These are phyloP conservation scores for Murina feae DNA, from an alignment of 2,113 vertebrate genomes.

Conservation along the genomic window DNA sequence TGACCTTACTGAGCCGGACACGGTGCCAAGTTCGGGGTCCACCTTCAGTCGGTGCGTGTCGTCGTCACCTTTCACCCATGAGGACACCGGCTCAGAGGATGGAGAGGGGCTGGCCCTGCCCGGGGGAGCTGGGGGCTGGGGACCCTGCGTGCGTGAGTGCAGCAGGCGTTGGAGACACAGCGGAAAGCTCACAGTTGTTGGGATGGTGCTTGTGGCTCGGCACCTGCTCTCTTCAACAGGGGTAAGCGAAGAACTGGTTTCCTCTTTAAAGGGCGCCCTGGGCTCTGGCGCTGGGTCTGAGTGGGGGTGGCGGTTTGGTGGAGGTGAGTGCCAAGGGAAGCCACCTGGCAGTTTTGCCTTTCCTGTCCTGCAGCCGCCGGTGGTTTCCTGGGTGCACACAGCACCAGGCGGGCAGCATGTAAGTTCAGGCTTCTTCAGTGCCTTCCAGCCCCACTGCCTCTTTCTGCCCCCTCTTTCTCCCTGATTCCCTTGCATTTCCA, in stretches of 20 bases:
- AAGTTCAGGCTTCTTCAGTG: background rate
- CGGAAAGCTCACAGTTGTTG: background rate
- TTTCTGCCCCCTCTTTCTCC: background rate
- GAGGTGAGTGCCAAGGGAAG: background rate
- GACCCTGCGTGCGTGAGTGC: background rate
- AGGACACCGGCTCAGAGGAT: background rate
- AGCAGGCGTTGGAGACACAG: too few relatives aligned
- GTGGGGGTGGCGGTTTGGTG: background rate
- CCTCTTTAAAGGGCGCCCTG: background rate
- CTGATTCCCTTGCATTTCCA: background rate
- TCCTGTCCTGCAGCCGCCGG: background rate
- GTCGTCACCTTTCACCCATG: background rate
- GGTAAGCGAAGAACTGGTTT: background rate
- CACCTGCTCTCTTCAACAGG: background rate
- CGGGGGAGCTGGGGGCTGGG: background rate
- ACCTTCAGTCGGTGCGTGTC: background rate
- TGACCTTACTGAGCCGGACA: background rate
- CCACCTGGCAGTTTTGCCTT: background rate
- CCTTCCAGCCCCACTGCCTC: background rate
- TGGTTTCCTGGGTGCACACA: background rate
- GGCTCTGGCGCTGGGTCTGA: background rate
- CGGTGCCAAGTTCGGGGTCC: background rate
- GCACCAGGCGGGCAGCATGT: accelerated
- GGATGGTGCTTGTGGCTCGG: background rate
- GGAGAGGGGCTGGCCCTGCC: background rate